Conservation (phyloP, 2,888 invertebrate species). For the Mamestra brassicae region DNA sequence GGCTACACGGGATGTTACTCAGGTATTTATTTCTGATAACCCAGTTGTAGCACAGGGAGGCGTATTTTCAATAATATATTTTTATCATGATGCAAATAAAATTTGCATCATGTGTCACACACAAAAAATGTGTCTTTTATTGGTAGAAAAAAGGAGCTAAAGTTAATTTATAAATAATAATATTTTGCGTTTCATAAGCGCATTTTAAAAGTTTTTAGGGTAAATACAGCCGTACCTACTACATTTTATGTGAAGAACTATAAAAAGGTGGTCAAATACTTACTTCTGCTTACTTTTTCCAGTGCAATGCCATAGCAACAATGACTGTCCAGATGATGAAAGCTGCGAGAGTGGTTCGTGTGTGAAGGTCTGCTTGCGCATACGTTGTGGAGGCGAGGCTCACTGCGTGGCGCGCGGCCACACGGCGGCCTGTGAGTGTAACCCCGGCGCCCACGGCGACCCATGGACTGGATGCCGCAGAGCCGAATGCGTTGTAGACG, state of each 20-base stretch:
- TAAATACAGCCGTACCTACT: neutral
- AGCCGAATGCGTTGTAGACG: slow-evolving; percentile 94
- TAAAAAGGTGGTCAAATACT: neutral
- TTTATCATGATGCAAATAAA: neutral
- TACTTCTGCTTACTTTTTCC: slow-evolving; percentile 68
- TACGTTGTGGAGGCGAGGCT: slow-evolving; percentile 96
- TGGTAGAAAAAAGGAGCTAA: too few species aligned
- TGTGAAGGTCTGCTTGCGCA: slow-evolving; percentile 94
- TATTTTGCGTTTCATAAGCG: too few species aligned
- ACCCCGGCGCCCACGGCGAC: slow-evolving; percentile 94
- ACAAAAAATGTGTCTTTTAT: too few species aligned
- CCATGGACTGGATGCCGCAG: slow-evolving; percentile 94
- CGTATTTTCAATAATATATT: neutral
- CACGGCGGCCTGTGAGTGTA: slow-evolving; percentile 95
- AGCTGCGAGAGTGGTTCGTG: slow-evolving; percentile 96
- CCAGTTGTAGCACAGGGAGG: neutral
- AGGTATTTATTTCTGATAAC: slow-evolving; percentile 82
- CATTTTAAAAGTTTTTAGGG: too few species aligned
- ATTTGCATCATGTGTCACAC: too few species aligned
- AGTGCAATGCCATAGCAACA: slow-evolving; percentile 96
- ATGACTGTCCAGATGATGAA: slow-evolving; percentile 95
- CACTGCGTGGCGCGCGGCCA: slow-evolving; percentile 95
- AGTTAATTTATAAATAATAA: too few species aligned
- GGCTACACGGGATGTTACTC: slow-evolving; percentile 95
- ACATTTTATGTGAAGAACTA: neutral